Evolutionary conservation across 1,140 invertebrate species (phyloP), one percentile per base, ranked within the genome.

Genomic region (Drosophila equinoxialis): DNA sequence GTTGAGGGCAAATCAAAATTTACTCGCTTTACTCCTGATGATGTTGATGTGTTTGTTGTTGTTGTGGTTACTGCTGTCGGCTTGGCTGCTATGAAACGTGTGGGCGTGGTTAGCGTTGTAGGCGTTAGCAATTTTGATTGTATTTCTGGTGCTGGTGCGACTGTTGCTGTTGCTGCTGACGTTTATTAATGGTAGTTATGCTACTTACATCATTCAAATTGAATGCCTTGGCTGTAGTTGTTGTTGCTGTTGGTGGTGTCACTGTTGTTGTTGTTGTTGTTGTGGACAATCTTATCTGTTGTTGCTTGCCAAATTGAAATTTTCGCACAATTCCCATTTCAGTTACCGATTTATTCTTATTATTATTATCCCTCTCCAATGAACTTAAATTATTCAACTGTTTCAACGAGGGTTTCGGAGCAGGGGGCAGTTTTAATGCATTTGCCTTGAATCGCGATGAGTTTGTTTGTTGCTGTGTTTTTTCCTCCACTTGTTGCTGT

Each of bases 141-240:
- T 71, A 13, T 13, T 39, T 42, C 10, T 78, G 68, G 20, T 76
- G 75, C 45, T 84, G 59, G 13, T 86, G 83, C 77, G 84, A 67
- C 76, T 80, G 79, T 69, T 77, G 30, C n/a, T 14, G 30, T n/a
- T 35, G 57, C 14, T 87, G 75, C 20, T 89, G 79, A 57, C 81
- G 71, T 87, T 87, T 84, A 84, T 89, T 84, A 90, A 61, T 65
- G 70, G 23, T 70, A 69, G 70, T 83, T 77, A 67, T 74, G 77
- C 84, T 89, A 90, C 84, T 89, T 90, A 89, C 84, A 84, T 90
- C 84, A 89, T 90, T 89, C 64, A 89, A 76, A 84, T 83, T 89
- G 70, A 89, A 90, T 81, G 81, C 80, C 81, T 81, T 80, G 20
- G 70, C 35, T 4, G 69, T 6, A 11, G 68, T 3, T 33, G 68